Percentiles rank a stretch among this genome's conserved stretches.
Conservation (phyloP, 2,797 vertebrate genomes). For the Vireo griseus region DNA sequence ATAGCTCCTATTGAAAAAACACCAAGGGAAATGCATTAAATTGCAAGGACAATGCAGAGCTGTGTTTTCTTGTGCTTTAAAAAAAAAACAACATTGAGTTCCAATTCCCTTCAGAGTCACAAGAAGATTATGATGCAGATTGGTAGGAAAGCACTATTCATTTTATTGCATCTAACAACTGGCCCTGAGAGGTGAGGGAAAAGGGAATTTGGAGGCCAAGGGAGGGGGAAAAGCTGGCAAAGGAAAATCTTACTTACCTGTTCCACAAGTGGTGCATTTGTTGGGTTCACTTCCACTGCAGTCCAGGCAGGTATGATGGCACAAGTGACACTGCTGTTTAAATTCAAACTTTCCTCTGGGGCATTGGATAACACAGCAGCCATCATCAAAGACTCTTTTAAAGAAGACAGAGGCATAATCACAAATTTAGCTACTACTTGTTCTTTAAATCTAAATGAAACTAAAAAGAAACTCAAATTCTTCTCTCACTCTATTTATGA, state of each 20-base stretch:
- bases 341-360: slow-evolving; percentile 75
- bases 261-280: slow-evolving; percentile 84
- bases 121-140: not conserved
- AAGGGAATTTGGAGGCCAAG: not conserved
- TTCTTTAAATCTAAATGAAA: not conserved
- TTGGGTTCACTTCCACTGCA: slow-evolving; percentile 83
- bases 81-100: not conserved
- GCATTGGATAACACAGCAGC: slow-evolving; percentile 78
- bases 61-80: not conserved
- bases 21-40: not conserved
- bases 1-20: not conserved
- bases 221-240: not conserved
- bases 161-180: not conserved
- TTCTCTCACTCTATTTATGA: not conserved
- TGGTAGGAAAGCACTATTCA: not conserved
- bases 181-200: not conserved
- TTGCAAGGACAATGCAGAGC: not conserved
- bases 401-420: not conserved
- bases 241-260: slow-evolving; percentile 74
- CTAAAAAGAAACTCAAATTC: not conserved
- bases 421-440: not conserved
- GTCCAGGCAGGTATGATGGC: slow-evolving; percentile 86
- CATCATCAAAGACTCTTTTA: slow-evolving; percentile 82
- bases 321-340: slow-evolving; percentile 78
- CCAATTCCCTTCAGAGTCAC: not conserved